Evolutionary conservation across 2,888 invertebrate genomes (phyloP).

Genomic region (Brachypalpus laphriformis): DNA sequence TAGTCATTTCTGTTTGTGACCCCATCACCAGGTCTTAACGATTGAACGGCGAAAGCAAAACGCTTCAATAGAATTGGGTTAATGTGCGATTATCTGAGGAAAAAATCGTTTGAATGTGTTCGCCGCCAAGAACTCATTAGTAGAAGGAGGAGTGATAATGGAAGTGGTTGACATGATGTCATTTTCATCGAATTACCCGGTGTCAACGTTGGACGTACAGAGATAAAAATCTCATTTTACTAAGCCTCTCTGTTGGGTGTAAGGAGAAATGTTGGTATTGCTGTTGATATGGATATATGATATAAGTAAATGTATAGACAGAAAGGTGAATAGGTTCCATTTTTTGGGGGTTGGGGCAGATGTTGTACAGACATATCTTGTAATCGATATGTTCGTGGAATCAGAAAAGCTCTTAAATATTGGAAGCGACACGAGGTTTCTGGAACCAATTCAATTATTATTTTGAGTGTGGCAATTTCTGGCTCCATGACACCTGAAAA

Average conservation of each 20-base stretch:
- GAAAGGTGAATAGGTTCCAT: background rate
- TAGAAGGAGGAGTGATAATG: background rate
- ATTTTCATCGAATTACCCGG: slow-evolving; percentile 19
- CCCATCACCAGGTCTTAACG: slow-evolving; percentile 17
- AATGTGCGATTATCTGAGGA: slow-evolving; percentile 22
- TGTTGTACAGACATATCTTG: background rate
- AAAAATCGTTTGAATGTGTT: slow-evolving; percentile 3
- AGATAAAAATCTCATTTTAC: slow-evolving; percentile 12
- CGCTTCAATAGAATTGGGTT: slow-evolving; percentile 25
- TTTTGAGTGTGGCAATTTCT: slow-evolving; percentile 20
- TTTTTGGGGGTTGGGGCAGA: too few species aligned
- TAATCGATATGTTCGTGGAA: slow-evolving; percentile 12
- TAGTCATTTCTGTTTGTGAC: background rate
- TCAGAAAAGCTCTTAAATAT: slow-evolving; percentile 3
- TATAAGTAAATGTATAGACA: background rate
- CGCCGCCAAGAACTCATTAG: background rate
- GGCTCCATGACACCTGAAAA: slow-evolving; percentile 10
- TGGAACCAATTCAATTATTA: slow-evolving; percentile 6
- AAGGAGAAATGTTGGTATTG: background rate
- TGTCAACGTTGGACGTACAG: background rate
- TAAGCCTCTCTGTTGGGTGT: background rate
- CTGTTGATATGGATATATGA: background rate
- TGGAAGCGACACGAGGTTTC: background rate
- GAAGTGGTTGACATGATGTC: slow-evolving; percentile 30
- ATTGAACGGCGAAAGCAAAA: background rate